A percentile compares a stretch with the other conserved stretches of the same genome.
Conservation (phyloP, 2,888 invertebrate species). For the Octonoba sinensis region DNA sequence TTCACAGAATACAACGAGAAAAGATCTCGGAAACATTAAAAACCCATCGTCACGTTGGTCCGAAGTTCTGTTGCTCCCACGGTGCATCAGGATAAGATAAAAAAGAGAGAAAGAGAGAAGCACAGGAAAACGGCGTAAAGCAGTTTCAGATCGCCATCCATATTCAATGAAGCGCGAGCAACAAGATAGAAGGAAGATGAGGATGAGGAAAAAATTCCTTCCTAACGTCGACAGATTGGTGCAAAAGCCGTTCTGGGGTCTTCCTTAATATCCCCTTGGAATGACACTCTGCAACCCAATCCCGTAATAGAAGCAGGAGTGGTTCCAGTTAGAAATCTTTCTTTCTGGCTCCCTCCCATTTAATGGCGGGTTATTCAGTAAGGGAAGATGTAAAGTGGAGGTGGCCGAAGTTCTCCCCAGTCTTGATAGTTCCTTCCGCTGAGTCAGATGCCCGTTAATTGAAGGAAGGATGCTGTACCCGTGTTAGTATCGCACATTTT, state of each 20-base stretch:
- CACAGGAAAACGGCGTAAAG: slow-evolving; percentile 32
- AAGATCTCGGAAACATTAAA: slow-evolving; percentile 52
- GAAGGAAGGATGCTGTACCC: not conserved
- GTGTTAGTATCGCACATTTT: too few species aligned
- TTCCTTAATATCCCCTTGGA: slow-evolving; percentile 57
- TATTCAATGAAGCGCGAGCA: slow-evolving; percentile 62
- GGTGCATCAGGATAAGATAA: not conserved
- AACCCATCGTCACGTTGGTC: slow-evolving; percentile 42
- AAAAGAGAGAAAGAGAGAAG: slow-evolving; percentile 4
- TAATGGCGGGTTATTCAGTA: slow-evolving; percentile 38
- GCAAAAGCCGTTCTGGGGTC: slow-evolving; percentile 49
- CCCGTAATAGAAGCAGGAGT: slow-evolving; percentile 57
- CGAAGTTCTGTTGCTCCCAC: slow-evolving; percentile 34
- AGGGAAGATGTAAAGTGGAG: slow-evolving; percentile 44
- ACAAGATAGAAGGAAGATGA: slow-evolving; percentile 52
- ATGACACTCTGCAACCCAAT: slow-evolving; percentile 58
- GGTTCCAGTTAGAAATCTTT: slow-evolving; percentile 14
- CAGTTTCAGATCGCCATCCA: slow-evolving; percentile 61
- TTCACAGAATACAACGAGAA: slow-evolving; percentile 1
- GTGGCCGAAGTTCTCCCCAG: slow-evolving; percentile 20
- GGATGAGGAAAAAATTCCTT: slow-evolving; percentile 25
- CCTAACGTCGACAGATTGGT: slow-evolving; percentile 57
- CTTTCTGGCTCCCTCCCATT: slow-evolving; percentile 28
- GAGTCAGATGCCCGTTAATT: not conserved
- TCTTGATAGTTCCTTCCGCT: slow-evolving; percentile 24